Percentiles rank a stretch among this genome's conserved stretches.
These are phyloP conservation scores for Melanargia galathea DNA, from an alignment of 2,888 invertebrate species.

Conservation along the genomic window DNA sequence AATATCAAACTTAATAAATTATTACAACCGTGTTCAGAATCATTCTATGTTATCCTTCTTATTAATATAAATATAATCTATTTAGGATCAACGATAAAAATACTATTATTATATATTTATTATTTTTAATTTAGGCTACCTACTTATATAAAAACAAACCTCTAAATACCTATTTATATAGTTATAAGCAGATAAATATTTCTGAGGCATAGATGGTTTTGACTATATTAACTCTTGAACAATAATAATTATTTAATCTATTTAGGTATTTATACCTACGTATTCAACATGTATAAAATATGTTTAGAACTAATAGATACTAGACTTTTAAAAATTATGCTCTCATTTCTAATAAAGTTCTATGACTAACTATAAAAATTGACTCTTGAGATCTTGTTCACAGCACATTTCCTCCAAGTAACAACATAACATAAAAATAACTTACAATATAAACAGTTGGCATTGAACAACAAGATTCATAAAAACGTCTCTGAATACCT, in stretches of 20 bases:
- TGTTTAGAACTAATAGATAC: background rate
- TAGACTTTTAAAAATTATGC: background rate
- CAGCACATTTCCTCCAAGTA: constrained; percentile 55
- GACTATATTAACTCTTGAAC: background rate
- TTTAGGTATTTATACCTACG: background rate
- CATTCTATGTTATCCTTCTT: too few relatives aligned
- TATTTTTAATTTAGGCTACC: too few relatives aligned
- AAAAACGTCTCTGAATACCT: constrained; percentile 18
- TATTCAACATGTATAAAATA: constrained; percentile 4
- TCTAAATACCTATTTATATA: too few relatives aligned
- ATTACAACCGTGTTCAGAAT: too few relatives aligned
- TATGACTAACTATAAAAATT: constrained; percentile 25
- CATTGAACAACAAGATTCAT: constrained; percentile 15
- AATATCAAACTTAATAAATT: too few relatives aligned
- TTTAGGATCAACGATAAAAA: background rate
- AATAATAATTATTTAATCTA: background rate
- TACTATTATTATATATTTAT: too few relatives aligned
- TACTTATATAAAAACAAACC: background rate
- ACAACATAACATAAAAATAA: constrained; percentile 29
- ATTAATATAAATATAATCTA: background rate
- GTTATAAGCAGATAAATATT: background rate
- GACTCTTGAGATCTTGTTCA: constrained; percentile 71
- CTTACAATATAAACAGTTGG: constrained; percentile 23
- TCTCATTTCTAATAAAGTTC: background rate
- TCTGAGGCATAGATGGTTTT: background rate